Evolutionary conservation across 2,113 vertebrate genomes (phyloP), one percentile per base, ranked within the genome.

Genomic region (Python bivittatus): DNA sequence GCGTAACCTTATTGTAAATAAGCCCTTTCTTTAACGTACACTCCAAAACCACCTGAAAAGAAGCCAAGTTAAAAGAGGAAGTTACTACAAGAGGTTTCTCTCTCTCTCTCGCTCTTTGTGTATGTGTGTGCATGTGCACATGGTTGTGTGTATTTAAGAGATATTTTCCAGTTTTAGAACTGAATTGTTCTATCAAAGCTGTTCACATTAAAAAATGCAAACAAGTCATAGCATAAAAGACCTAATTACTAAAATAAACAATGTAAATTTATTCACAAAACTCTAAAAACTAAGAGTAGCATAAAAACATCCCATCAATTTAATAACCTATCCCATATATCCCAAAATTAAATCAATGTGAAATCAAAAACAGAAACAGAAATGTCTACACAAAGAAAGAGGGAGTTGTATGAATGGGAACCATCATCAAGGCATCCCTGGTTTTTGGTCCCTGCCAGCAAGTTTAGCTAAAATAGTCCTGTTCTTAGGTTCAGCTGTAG

Each of bases 1-100:
- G 99, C 94, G 97, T 99, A 97, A 99, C 99, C 97, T 99, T 99
- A 98, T 99, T 99, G 97, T 99, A 99, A 96, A 99, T 97, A 44
- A 99, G 97, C 95, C 99, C 98, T 97, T 98, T 99, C 97, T 99
- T 99, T 96, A 99, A 98, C 90, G 98, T 98, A 96, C 99, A 99
- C 97, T 99, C 99, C 98, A 99, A 98, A 96, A 99, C 98, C 97
- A 99, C 98, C 99, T 99, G 96, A 83, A 87, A 95, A 90, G 94
- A 95, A 94, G 54, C 86, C 96, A 93, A 96, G 23, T 91, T 88
- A 61, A 93, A 11, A 61, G 72, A 93, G 90, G 94, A 0, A 1
- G 7, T 89, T 85, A 84, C 42, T 27, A 54, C 53, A 89, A 7
- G 9, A 23, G n/a, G 15, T 4, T 11, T 92, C 33, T 44, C 61